Conservation (phyloP, 2,797 vertebrate genomes). For the Parauchenoglanis punctatus region DNA sequence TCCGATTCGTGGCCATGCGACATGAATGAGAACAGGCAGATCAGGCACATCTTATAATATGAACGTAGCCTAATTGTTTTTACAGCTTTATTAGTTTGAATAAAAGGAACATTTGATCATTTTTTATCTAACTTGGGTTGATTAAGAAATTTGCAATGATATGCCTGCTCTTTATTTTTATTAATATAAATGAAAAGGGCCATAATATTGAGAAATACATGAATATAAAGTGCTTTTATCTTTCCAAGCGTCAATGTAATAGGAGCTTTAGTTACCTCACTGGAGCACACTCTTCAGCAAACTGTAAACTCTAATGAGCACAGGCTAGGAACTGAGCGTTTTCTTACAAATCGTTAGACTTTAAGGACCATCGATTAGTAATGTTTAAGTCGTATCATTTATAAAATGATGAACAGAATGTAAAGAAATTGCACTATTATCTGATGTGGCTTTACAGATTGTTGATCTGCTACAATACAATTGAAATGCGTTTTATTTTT, state of each 20-base stretch:
- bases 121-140: background rate
- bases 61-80: background rate
- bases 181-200: background rate
- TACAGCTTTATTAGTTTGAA: background rate
- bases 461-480: background rate
- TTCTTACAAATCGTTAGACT: background rate
- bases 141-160: background rate
- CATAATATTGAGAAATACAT: background rate
- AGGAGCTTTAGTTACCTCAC: background rate
- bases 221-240: background rate
- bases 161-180: background rate
- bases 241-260: background rate
- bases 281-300: background rate
- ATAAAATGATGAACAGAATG: background rate
- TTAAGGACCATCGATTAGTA: background rate
- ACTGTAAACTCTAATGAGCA: background rate
- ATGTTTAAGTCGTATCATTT: background rate
- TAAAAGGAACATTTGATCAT: background rate
- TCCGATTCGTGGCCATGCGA: too few species aligned
- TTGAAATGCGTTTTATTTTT: slow-evolving; percentile 36
- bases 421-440: background rate
- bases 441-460: background rate
- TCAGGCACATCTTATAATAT: too few species aligned
- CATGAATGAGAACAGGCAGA: too few species aligned
- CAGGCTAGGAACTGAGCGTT: background rate